Evolutionary conservation across 2,888 invertebrate species (phyloP), one percentile per base, ranked within the genome.

Genomic region (Trachelus tabidus): DNA sequence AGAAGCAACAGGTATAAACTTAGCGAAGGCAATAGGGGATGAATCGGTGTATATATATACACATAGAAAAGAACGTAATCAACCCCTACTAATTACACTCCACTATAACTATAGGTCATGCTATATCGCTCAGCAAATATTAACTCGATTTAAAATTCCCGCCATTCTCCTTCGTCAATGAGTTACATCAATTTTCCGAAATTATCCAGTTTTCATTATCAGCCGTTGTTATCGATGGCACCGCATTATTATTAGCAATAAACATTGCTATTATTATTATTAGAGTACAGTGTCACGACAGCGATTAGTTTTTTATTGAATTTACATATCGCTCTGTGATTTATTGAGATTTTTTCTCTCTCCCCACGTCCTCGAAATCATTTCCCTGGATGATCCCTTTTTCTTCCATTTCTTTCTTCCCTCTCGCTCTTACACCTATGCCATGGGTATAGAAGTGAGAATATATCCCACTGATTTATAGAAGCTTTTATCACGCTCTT

Each of bases 221-320:
- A 15, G 23, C 9, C 56, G 9, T 15, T 40, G 15, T 40, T 40
- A 40, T 40, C 15, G 15, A 15, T 40, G 15, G 40, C 40, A 9
- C 56, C 6, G 4, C 40, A 15, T 15, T 79, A 85, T 85, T 88
- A 88, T 87, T 79, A 85, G 86, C 88, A 88, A 87, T 88, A 86
- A 83, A 76, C 68, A 37, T 77, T 79, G 85, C 85, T 88, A 87
- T 87, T 79, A 85, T 85, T 89, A 88, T 87, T 86, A 87, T 86
- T 85, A 85, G 85, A 84, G 81, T 78, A 68, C 80, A 80, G 73
- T 80, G 80, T 80, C 83, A 82, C 34, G 34, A 34, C 6, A 23
- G 23, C 15, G 23, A 56, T 23, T 9, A 9, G 9, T 23, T 56
- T 23, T 23, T 23, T 23, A 56, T 56, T 56, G 56, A 23, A 23